Percentiles rank a stretch among this genome's conserved stretches.
Conservation (phyloP, 2,113 vertebrate species). For the Cyprinus carpio region DNA sequence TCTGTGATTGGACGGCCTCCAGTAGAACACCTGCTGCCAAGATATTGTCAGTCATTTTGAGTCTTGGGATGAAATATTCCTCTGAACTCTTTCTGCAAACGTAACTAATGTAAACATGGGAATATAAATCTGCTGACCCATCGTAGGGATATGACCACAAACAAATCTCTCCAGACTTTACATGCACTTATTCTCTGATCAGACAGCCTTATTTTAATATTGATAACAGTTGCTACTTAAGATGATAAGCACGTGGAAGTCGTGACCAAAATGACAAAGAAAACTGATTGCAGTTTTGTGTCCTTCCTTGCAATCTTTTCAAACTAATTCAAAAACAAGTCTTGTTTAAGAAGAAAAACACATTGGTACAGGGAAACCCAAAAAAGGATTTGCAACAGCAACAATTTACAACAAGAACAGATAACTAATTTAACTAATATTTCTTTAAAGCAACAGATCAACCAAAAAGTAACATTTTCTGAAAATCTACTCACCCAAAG, state of each 20-base stretch:
- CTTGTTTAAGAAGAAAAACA: background rate
- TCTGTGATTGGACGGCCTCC: slow-evolving; percentile 52
- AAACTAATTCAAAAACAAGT: background rate
- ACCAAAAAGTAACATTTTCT: background rate
- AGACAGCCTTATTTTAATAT: background rate
- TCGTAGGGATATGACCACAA: background rate
- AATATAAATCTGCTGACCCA: slow-evolving; percentile 6
- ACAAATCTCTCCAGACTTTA: background rate
- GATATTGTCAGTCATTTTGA: slow-evolving; percentile 44
- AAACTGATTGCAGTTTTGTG: background rate
- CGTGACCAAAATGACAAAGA: background rate
- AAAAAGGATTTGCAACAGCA: background rate
- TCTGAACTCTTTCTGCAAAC: slow-evolving; percentile 15
- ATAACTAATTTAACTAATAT: too few relatives aligned
- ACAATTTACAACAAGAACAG: background rate
- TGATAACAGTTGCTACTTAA: background rate
- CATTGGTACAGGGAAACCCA: background rate
- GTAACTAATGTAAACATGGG: background rate
- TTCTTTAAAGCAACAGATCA: background rate
- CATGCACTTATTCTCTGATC: background rate
- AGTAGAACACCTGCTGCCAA: slow-evolving; percentile 54
- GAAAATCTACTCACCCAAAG: background rate
- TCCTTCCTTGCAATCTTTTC: background rate
- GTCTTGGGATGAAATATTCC: slow-evolving; percentile 25
- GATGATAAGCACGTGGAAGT: background rate